phyloP scores from a whole-genome alignment of 2,113 vertebrate species.

The Cnemophilus loriae region DNA sequence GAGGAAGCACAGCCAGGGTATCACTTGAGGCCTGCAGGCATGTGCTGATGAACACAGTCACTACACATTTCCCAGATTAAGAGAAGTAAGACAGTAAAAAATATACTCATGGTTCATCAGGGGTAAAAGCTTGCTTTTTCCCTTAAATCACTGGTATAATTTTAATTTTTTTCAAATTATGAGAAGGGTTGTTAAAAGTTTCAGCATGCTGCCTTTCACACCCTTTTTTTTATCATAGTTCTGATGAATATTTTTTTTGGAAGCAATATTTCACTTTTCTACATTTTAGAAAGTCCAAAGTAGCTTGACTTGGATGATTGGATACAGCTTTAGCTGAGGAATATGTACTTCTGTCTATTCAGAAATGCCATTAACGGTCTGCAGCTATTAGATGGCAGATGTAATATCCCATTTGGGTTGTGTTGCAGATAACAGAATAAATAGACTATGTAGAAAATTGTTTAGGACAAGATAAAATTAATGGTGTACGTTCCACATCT shows the following conservation, averaged over 20 bases:
- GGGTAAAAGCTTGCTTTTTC: not conserved
- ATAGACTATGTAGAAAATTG: not conserved
- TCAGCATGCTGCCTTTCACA: not conserved
- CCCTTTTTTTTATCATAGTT: not conserved
- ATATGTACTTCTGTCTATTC: not conserved
- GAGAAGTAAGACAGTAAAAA: not conserved
- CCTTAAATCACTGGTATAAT: not conserved
- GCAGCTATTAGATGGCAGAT: not conserved
- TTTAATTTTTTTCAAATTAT: not conserved
- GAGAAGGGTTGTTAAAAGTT: not conserved
- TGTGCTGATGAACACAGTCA: not conserved
- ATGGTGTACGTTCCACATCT: rapidly evolving
- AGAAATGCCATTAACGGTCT: not conserved
- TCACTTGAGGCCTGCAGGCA: not conserved
- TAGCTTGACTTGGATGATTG: not conserved
- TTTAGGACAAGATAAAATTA: not conserved
- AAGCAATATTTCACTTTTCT: not conserved
- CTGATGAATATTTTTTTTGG: not conserved
- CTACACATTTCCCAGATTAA: not conserved
- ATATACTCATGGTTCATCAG: not conserved
- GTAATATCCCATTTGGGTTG: not conserved
- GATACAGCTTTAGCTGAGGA: not conserved
- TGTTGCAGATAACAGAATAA: not conserved
- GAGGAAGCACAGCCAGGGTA: not conserved
- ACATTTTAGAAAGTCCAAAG: not conserved